Percentiles rank a stretch among this genome's conserved stretches.
phyloP scores from a whole-genome alignment of 2,113 vertebrate genomes.

The Phycodurus eques region DNA sequence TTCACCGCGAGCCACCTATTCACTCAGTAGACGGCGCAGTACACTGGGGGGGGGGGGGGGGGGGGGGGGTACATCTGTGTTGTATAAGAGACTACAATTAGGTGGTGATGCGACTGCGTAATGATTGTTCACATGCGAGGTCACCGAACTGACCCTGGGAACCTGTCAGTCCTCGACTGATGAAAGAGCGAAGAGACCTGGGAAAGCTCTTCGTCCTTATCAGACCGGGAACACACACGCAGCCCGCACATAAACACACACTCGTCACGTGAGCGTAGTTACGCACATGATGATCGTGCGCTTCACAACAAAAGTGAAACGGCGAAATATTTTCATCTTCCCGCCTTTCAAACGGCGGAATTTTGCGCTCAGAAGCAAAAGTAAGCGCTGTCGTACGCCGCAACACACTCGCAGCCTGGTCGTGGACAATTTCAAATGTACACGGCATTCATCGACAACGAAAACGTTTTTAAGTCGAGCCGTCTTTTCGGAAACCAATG shows the following conservation, averaged over 20 bases:
- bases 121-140: constrained; percentile 61
- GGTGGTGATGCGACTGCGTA: constrained; percentile 61
- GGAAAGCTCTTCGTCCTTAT: constrained; percentile 70
- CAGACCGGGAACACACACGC: constrained; percentile 49
- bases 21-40: constrained; percentile 26
- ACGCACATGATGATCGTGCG: background rate
- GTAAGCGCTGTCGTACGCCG: background rate
- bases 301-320: background rate
- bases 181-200: constrained; percentile 68
- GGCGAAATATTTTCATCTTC: background rate
- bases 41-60: constrained; percentile 31
- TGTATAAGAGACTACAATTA: constrained; percentile 52
- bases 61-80: constrained; percentile 25
- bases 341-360: too few species aligned
- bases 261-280: constrained; percentile 17
- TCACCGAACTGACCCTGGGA: constrained; percentile 68
- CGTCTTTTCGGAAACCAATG: constrained; percentile 35
- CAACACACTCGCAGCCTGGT: too few species aligned
- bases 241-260: constrained; percentile 32
- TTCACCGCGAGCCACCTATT: constrained; percentile 27
- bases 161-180: constrained; percentile 64
- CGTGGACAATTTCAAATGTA: too few species aligned
- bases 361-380: background rate
- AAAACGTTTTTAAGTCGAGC: too few species aligned
- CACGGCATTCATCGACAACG: too few species aligned